Evolutionary conservation across 2,797 vertebrate genomes (phyloP), one percentile per base, ranked within the genome.

Genomic region (Australoheros facetus): DNA sequence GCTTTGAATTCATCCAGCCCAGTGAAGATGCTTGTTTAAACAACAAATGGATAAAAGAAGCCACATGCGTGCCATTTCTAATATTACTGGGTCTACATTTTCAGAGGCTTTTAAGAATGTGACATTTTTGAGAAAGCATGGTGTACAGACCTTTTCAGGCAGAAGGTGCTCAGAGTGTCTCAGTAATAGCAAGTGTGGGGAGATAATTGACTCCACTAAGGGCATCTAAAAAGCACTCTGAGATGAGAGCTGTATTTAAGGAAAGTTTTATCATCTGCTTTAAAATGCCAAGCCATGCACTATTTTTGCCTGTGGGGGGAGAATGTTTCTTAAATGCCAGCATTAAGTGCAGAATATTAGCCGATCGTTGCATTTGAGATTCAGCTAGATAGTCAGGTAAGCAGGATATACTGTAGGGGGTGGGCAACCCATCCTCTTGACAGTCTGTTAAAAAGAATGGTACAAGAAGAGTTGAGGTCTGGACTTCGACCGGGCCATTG

Each of bases 261-360:
- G 87, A 88, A 90, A 93, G 87, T 94, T 93, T 93, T 91, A 92
- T 95, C 91, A 94, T 94, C 90, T 93, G 84, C 88, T 86, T 89
- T 87, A 90, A 95, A 95, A 95, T 95, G 93, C 93, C 95, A 95
- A 80, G 80, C 86, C 91, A 69, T 81, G 90, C 89, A 83, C 87
- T 83, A 28, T 78, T 86, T 82, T 83, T 88, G 86, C 88, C 89
- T 85, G 79, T 76, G 85, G 89, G 80, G 82, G 83, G 75, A 75
- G 89, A 74, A 76, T 84, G 89, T 79, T 91, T 93, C 88, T 94
- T 91, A 95, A 95, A 96, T 95, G 94, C 92, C 94, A 95, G 87
- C 91, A 89, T 93, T 95, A 95, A 95, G 93, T 94, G 90, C 88
- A 91, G 83, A 92, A 90, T 89, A 89, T 91, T 89, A 92, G 88